Base-by-base conservation (phyloP, 2,888 invertebrate genomes). In the Hydraecia micacea region DNA sequence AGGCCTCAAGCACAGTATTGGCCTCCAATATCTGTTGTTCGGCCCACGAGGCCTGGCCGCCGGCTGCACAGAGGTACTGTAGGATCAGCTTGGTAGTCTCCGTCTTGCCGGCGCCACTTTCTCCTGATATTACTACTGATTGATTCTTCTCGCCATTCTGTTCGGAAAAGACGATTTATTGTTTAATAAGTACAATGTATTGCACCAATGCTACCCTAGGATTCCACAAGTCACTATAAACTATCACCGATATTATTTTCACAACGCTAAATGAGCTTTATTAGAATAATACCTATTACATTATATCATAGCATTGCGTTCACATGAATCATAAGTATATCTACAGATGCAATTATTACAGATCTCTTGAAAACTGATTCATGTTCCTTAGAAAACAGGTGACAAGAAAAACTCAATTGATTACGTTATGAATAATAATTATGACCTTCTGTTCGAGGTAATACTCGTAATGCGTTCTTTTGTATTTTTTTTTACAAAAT, bases 21-120 rank as follows among this genome's bases (percentile, higher is more conserved):
- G 99, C 99, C 94, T 99, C 99, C 42, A 99, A 97, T 89, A 99
- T 99, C 97, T 99, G 99, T 93, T 99, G 99, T 92, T 99, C 99
- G n/a, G 99, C 98, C 99, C 99, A 99, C 1, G 99, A 98, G 28
- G 96, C 96, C 84, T 96, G 96, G 0, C 96, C 96, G 13, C 98
- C 98, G 13, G 99, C 98, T 25, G 99, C 98, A 95, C 99, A 99
- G 74, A 99, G 97, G 95, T 99, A 99, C 95, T 99, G 99, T 83
- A 99, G 97, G 87, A 99, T 99, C 92, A 99, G 98, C 94, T 99
- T 98, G 6, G 99, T 99, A 73, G 98, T 99, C 95, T 99, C 99
- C 1, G 99, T 99, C 96, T 99, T 99, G 73, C 99, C 99, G 8
- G 99, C 99, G 9, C 99, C 99, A 90, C 98, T 98, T 95, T 99